These are phyloP conservation scores for Fundulus diaphanus DNA, from an alignment of 2,797 vertebrate species.

Conservation along the genomic window DNA sequence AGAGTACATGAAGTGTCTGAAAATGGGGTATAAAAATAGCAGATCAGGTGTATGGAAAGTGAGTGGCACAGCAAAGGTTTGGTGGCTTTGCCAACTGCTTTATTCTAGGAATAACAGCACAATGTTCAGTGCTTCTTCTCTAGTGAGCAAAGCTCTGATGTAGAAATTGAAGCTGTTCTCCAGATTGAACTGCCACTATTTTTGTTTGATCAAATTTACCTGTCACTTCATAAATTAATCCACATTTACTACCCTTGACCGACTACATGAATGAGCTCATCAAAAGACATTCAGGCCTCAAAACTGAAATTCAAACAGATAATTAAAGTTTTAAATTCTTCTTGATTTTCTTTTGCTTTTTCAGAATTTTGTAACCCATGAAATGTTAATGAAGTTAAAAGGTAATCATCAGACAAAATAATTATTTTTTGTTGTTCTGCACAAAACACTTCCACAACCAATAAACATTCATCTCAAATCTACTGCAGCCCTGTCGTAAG, in stretches of 20 bases:
- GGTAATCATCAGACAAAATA: neutral
- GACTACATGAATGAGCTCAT: neutral
- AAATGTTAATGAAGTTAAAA: neutral
- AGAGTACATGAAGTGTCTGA: no score
- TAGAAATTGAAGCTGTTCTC: neutral
- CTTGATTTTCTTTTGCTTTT: neutral
- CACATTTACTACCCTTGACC: neutral
- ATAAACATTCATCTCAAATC: neutral
- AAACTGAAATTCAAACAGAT: neutral
- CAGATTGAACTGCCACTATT: neutral
- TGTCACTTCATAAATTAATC: neutral
- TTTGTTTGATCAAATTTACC: neutral
- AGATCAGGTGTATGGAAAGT: no score
- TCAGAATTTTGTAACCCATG: neutral
- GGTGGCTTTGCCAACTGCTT: no score
- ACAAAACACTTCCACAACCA: neutral
- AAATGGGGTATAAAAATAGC: no score
- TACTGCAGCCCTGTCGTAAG: neutral
- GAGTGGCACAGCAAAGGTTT: no score
- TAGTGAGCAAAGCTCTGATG: no score
- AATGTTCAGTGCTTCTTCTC: no score
- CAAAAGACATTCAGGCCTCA: neutral
- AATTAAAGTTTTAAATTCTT: neutral
- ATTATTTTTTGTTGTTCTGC: neutral
- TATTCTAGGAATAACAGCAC: no score